Base-by-base conservation (phyloP, 2,113 vertebrate genomes). In the Beaufortia kweichowensis region DNA sequence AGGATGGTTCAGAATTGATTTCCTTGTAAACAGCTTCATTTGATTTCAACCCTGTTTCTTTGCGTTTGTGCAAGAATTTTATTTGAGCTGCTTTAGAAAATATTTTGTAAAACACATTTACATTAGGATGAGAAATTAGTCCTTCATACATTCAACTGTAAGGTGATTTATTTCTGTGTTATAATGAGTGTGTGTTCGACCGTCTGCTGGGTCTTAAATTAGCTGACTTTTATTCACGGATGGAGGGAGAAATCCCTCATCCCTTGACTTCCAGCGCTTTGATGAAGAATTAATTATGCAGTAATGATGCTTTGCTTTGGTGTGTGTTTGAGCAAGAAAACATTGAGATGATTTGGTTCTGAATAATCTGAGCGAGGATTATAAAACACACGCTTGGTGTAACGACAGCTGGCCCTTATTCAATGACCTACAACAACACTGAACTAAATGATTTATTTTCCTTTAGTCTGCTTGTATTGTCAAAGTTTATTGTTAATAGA, bases 211-310 rank as follows among this genome's bases (percentile, higher is more conserved):
- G 41, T 35, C 55, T 76, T 77, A 59, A 83, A 80, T 83, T 68
- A 80, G 75, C 50, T 48, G 26, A 19, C 35, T 48, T 64, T 68
- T 50, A 57, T 73, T 72, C 71, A 57, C 43, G 19, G 26, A 60
- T 33, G 63, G 62, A 56, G 28, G 23, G 28, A 68, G 31, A 75
- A 71, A 69, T 74, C 65, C 61, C 76, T 64, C 50, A 29, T 62
- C 53, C 48, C 14, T 10, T 72, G 46, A 46, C 66, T 75, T 62
- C 66, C 29, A 64, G 65, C 23, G 10, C 80, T 81, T 84, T 84
- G 81, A 81, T 82, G 78, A 60, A 31, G 19, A 75, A 80, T 79
- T 81, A 84, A 83, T 81, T 77, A 78, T 74, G 64, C 50, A 35
- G 61, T 75, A 78, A 77, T 63, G 77, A 79, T 60, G 57, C 66